Conservation (phyloP, 2,797 vertebrate genomes). For the Dallia pectoralis region DNA sequence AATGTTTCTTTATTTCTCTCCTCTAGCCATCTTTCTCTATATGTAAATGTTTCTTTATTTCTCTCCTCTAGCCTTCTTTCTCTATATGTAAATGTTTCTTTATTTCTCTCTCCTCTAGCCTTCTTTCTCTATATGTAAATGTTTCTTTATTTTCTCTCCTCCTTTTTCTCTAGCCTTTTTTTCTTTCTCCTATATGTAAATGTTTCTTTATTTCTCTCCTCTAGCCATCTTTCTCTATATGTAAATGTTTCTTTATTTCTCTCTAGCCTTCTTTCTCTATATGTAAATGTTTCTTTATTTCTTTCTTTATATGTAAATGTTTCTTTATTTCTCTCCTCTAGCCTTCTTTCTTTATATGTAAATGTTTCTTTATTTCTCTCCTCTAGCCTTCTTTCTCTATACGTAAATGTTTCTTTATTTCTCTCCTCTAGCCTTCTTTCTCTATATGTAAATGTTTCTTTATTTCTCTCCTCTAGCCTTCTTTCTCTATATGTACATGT, state of each 20-base stretch:
- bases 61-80: background rate
- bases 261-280: background rate
- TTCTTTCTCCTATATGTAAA: conserved; percentile 15
- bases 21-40: background rate
- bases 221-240: conserved; percentile 13
- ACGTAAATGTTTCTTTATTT: conserved; percentile 21
- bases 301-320: too few relatives aligned
- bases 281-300: background rate
- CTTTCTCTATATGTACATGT: background rate
- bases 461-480: conserved; percentile 1
- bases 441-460: background rate
- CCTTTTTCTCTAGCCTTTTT: too few relatives aligned
- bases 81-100: conserved; percentile 20
- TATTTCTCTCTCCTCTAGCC: too few relatives aligned
- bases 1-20: background rate
- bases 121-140: background rate
- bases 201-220: conserved; percentile 24
- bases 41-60: background rate
- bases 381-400: background rate
- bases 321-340: too few relatives aligned
- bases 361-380: background rate
- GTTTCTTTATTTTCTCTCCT: background rate
- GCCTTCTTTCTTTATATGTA: too few relatives aligned
- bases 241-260: background rate
- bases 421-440: conserved; percentile 23